Evolutionary conservation across 2,797 vertebrate species (phyloP).

Genomic region (Sparus aurata): DNA sequence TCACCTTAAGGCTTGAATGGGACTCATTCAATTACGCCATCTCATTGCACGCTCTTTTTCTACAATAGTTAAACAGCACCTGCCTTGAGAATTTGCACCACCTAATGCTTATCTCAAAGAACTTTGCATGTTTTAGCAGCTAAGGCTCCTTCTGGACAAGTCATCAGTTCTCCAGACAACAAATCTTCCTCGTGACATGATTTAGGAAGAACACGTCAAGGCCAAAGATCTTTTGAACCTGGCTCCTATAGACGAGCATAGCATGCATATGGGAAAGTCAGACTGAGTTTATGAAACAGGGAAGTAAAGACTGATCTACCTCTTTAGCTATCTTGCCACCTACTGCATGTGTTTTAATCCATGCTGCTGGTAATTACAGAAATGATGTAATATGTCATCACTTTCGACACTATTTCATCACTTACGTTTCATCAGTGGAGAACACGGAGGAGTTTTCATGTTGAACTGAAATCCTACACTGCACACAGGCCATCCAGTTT

Average conservation of each 20-base stretch:
- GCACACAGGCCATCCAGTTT: slow-evolving; percentile 7
- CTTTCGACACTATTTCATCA: slow-evolving; percentile 25
- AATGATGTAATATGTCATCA: slow-evolving; percentile 43
- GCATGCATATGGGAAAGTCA: not conserved
- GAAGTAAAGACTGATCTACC: not conserved
- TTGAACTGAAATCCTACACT: slow-evolving; percentile 18
- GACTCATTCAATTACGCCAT: not conserved
- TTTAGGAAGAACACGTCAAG: not conserved
- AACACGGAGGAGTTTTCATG: slow-evolving; percentile 20
- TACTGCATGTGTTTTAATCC: slow-evolving; percentile 5
- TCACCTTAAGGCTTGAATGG: not conserved
- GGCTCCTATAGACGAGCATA: not conserved
- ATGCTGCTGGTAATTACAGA: slow-evolving; percentile 19
- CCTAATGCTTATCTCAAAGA: not conserved
- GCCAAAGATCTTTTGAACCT: not conserved
- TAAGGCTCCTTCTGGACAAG: slow-evolving; percentile 6
- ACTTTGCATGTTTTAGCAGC: not conserved
- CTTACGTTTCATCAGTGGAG: not conserved
- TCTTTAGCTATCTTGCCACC: slow-evolving; percentile 17
- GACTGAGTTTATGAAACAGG: not conserved
- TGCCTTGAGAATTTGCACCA: not conserved
- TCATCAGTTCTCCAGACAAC: slow-evolving; percentile 1
- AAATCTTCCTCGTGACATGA: slow-evolving; percentile 6
- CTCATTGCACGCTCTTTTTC: not conserved
- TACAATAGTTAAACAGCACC: not conserved